These are phyloP conservation scores for Anagrus nilaparvatae DNA, from an alignment of 1,140 invertebrate species.

Conservation along the genomic window DNA sequence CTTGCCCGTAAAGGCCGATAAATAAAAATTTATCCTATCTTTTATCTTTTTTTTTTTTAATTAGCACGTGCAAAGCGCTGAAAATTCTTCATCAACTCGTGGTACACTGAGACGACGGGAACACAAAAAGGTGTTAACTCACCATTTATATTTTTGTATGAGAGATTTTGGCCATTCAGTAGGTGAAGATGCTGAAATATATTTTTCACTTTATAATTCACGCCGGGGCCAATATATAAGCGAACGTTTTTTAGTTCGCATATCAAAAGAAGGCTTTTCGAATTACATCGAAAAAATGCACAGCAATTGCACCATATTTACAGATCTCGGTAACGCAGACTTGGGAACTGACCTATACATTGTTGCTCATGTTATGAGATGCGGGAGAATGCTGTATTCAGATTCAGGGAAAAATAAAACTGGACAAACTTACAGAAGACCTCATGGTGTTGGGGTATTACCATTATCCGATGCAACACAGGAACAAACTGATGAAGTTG, in stretches of 20 bases:
- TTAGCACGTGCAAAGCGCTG: conserved; percentile 69
- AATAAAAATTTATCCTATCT: not conserved
- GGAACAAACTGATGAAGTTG: conserved; percentile 49
- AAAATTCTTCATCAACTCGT: conserved; percentile 64
- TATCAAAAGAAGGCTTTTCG: conserved; percentile 81
- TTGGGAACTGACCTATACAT: conserved; percentile 73
- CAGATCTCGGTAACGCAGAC: conserved; percentile 72
- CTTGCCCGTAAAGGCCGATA: not conserved
- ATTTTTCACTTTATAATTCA: conserved; percentile 78
- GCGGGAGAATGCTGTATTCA: conserved; percentile 77
- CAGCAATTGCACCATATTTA: conserved; percentile 81
- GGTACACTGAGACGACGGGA: conserved; percentile 61
- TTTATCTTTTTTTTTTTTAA: conserved; percentile 13
- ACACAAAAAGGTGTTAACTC: conserved; percentile 57
- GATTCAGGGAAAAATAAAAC: conserved; percentile 62
- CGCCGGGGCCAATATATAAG: conserved; percentile 62
- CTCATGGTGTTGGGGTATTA: conserved; percentile 75
- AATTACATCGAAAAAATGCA: conserved; percentile 81
- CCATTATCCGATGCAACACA: conserved; percentile 52
- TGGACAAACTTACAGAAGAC: conserved; percentile 56
- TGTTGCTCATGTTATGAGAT: conserved; percentile 78
- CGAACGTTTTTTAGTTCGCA: conserved; percentile 77
- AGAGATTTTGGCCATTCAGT: conserved; percentile 76
- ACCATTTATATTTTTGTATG: conserved; percentile 82
- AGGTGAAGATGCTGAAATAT: conserved; percentile 80